Evolutionary conservation across 2,797 vertebrate species (phyloP), one percentile per base, ranked within the genome.

Genomic region (Pangasius macronema): DNA sequence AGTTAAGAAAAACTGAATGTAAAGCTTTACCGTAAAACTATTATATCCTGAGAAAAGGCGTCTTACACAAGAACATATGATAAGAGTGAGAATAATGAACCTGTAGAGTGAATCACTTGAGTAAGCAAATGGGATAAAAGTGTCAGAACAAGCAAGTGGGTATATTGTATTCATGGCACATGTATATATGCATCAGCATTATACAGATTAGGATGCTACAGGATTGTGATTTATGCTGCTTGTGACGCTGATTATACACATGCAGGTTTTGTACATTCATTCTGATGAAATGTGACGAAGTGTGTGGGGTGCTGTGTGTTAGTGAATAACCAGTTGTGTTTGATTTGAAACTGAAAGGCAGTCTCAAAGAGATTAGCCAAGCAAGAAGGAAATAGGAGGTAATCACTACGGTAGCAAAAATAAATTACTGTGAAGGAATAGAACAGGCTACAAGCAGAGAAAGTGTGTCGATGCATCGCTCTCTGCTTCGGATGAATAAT

Each of bases 401-500:
- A 39, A 72, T 72, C 3, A 57, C 5, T 33, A 30, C 53, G 7
- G 9, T 33, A 33, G 20, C 53, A 36, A 73, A 88, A 90, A 33
- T 73, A 39, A 49, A 87, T 51, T 24, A 73, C 33, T 67, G 57
- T 57, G 82, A 42, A 61, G 55, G 22, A 36, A 57, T 6, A 5
- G 18, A 22, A 22, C 76, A 57, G 51, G 7, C 24, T 75, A 24
- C n/a, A 75, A 49, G 49, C 42, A 72, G 3, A 72, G 39, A 49
- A n/a, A 53, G 77, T 72, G 70, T 85, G 59, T 73, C 10, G 27
- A n/a, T 39, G 94, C 93, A 95, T 33, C 30, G 94, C 90, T 96
- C 94, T 94, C 95, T 91, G 91, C 90, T 91, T 89, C 88, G 13
- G 83, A 95, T 93, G 95, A 95, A 94, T 98, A 97, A 97, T 97